These are phyloP conservation scores for Micoletzkya japonica DNA, from an alignment of 2,888 invertebrate genomes.

Conservation along the genomic window DNA sequence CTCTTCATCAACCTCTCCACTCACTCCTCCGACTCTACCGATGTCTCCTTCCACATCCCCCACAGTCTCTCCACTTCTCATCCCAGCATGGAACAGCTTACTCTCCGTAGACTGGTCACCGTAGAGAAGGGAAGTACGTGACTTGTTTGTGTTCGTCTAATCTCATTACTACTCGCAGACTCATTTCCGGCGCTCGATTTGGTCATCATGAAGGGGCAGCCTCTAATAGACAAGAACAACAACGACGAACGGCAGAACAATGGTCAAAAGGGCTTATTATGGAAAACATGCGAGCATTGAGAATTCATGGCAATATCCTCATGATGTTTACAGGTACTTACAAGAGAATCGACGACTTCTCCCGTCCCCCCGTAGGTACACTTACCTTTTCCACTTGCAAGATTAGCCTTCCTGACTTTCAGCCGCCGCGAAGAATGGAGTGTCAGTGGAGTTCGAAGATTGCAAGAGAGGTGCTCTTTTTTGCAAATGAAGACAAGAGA, in stretches of 20 bases:
- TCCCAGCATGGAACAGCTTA: slow-evolving; percentile 21
- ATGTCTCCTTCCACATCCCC: slow-evolving; percentile 12
- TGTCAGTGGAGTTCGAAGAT: not conserved
- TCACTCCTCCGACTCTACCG: not conserved
- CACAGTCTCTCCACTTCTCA: slow-evolving; percentile 16
- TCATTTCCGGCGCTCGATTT: slow-evolving; percentile 17
- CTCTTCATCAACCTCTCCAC: slow-evolving; percentile 21
- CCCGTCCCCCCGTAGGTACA: not conserved
- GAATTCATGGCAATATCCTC: not conserved
- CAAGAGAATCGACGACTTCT: not conserved
- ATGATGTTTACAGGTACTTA: not conserved
- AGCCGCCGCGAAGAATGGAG: not conserved
- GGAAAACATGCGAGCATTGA: not conserved
- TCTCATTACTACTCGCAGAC: not conserved
- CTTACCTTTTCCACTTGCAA: not conserved
- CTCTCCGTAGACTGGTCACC: slow-evolving; percentile 12
- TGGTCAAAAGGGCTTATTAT: no score
- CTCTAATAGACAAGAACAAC: not conserved
- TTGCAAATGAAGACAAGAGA: not conserved
- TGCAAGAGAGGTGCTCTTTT: not conserved
- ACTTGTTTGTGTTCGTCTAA: not conserved
- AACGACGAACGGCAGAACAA: not conserved
- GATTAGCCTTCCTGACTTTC: not conserved
- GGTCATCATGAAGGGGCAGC: slow-evolving; percentile 21
- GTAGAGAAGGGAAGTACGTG: slow-evolving; percentile 19